Evolutionary conservation across 2,888 invertebrate genomes (phyloP).

Genomic region (Nemotelus nigrinus): DNA sequence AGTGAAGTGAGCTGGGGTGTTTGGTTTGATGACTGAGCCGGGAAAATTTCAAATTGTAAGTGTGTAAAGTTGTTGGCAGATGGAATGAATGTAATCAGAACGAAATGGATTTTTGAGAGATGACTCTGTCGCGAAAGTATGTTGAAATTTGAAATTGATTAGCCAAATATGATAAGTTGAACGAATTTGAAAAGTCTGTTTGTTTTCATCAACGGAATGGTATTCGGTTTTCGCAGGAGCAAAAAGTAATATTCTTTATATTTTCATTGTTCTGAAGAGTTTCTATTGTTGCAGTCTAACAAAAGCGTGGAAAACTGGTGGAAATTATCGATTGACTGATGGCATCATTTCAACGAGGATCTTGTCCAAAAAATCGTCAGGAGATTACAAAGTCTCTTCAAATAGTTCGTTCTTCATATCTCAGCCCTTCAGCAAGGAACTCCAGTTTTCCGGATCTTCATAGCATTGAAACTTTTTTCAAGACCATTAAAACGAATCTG

Average conservation of each 20-base stretch:
- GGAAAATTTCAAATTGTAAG: too few relatives aligned
- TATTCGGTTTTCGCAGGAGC: too few relatives aligned
- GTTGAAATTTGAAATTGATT: background rate
- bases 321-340: too few relatives aligned
- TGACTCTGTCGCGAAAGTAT: background rate
- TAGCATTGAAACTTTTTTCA: constrained; percentile 15
- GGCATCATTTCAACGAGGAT: background rate
- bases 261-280: background rate
- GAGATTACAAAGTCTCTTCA: background rate
- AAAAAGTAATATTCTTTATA: background rate
- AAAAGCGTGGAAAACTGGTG: too few relatives aligned
- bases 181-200: too few relatives aligned
- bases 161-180: background rate
- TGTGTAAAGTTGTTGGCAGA: background rate
- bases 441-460: background rate
- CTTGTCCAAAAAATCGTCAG: background rate
- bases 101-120: background rate
- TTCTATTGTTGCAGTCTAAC: too few relatives aligned
- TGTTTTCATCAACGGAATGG: too few relatives aligned
- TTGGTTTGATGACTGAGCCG: too few relatives aligned
- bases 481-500: background rate
- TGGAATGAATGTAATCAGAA: background rate
- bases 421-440: too few relatives aligned
- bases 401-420: too few relatives aligned
- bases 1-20: too few relatives aligned